Percentiles rank a stretch among this genome's conserved stretches.
Conservation (phyloP, 1,140 invertebrate genomes). For the Drosophila chauvacae region DNA sequence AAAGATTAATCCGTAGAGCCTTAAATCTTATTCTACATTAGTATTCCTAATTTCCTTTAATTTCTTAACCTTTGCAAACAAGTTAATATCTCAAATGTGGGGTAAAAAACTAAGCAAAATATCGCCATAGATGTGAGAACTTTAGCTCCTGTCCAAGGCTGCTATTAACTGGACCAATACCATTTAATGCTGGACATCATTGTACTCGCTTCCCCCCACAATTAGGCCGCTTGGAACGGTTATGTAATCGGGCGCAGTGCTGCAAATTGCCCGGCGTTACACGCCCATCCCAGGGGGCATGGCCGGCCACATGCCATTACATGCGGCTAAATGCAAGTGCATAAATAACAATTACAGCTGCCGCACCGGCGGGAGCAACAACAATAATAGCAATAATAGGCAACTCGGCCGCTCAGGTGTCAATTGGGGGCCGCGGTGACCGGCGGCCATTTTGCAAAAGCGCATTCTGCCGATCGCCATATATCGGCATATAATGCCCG, state of each 20-base stretch:
- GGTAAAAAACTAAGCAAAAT: not conserved
- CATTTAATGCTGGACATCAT: constrained; percentile 28
- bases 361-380: constrained; percentile 18
- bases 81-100: not conserved
- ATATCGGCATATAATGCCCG: constrained; percentile 68
- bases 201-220: constrained; percentile 39
- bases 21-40: not conserved
- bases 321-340: constrained; percentile 76
- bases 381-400: constrained; percentile 49
- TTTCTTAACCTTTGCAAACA: not conserved
- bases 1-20: too few relatives aligned
- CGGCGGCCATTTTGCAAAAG: constrained; percentile 74
- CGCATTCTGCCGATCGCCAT: constrained; percentile 69
- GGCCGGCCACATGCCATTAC: constrained; percentile 66
- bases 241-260: constrained; percentile 60
- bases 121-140: not conserved
- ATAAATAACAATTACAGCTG: constrained; percentile 79
- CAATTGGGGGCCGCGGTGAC: constrained; percentile 74
- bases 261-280: constrained; percentile 71
- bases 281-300: constrained; percentile 71
- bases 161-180: constrained; percentile 21
- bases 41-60: not conserved
- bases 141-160: not conserved
- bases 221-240: constrained; percentile 57
- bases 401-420: constrained; percentile 69